Evolutionary conservation across 2,797 vertebrate species (phyloP).

Genomic region (Thaleichthys pacificus): DNA sequence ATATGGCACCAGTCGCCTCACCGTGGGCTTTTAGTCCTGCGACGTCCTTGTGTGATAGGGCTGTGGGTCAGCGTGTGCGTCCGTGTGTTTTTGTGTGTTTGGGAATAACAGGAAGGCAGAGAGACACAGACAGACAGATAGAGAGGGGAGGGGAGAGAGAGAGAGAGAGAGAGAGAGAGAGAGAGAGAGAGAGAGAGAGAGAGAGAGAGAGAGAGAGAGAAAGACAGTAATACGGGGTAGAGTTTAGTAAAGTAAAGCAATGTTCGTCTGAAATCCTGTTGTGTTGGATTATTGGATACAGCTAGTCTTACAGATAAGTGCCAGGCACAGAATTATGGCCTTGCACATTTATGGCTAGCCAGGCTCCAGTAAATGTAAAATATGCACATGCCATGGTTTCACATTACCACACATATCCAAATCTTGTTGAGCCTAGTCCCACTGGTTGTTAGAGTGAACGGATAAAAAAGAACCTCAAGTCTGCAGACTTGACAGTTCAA

Average conservation of each 20-base stretch:
- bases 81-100: constrained; percentile 48
- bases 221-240: background rate
- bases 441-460: background rate
- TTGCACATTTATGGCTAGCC: background rate
- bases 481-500: constrained; percentile 45
- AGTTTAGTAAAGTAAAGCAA: background rate
- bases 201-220: background rate
- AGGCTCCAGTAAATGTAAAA: background rate
- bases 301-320: too few relatives aligned
- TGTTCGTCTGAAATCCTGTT: too few relatives aligned
- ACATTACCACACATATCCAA: background rate
- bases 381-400: background rate
- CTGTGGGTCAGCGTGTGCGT: constrained; percentile 47
- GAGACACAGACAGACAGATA: background rate
- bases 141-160: too few relatives aligned
- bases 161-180: too few relatives aligned
- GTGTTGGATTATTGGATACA: too few relatives aligned
- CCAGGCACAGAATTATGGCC: too few relatives aligned
- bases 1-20: constrained; percentile 49
- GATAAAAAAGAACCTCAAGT: constrained; percentile 11
- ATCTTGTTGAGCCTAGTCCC: constrained; percentile 1
- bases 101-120: background rate
- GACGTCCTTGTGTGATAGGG: background rate
- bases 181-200: too few relatives aligned
- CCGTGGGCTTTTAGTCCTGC: constrained; percentile 38